Evolutionary conservation across 2,797 vertebrate species (phyloP).

Genomic region (Sebastes vulpes): DNA sequence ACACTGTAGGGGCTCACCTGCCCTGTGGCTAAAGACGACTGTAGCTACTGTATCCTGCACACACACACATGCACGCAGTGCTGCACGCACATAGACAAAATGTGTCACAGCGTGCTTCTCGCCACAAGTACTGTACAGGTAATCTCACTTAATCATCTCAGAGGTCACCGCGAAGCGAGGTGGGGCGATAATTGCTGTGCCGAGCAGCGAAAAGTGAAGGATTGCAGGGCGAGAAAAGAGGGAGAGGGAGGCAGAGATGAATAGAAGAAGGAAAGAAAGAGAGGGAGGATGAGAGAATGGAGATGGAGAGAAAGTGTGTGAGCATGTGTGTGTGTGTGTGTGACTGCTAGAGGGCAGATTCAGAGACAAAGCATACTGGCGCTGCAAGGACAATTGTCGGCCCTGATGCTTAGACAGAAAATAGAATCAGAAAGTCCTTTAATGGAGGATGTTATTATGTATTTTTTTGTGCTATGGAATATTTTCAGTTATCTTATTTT

Average conservation of each 20-base stretch:
- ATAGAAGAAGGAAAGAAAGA: slow-evolving; percentile 25
- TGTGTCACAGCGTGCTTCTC: slow-evolving; percentile 72
- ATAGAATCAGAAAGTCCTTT: slow-evolving; percentile 73
- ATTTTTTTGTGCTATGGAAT: neutral
- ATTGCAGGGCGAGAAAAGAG: slow-evolving; percentile 47
- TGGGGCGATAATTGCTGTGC: slow-evolving; percentile 80
- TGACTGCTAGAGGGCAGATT: slow-evolving; percentile 52
- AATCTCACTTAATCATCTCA: slow-evolving; percentile 88
- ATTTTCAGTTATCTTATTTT: neutral
- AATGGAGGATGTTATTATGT: slow-evolving; percentile 77
- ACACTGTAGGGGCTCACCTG: slow-evolving; percentile 76
- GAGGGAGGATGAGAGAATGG: slow-evolving; percentile 37
- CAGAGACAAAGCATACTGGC: slow-evolving; percentile 70
- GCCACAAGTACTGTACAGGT: slow-evolving; percentile 78
- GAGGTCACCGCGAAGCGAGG: slow-evolving; percentile 78
- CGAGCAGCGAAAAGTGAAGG: slow-evolving; percentile 72
- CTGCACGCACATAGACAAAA: slow-evolving; percentile 29
- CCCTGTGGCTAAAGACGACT: slow-evolving; percentile 76
- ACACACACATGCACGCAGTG: slow-evolving; percentile 24
- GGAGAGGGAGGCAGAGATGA: slow-evolving; percentile 33
- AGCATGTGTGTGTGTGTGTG: neutral
- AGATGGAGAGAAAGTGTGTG: slow-evolving; percentile 44
- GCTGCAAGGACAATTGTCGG: slow-evolving; percentile 72
- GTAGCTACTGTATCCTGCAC: slow-evolving; percentile 52
- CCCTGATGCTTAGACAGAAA: slow-evolving; percentile 82